Base-by-base conservation (phyloP, 2,797 vertebrate species). In the Crypturellus tataupa region DNA sequence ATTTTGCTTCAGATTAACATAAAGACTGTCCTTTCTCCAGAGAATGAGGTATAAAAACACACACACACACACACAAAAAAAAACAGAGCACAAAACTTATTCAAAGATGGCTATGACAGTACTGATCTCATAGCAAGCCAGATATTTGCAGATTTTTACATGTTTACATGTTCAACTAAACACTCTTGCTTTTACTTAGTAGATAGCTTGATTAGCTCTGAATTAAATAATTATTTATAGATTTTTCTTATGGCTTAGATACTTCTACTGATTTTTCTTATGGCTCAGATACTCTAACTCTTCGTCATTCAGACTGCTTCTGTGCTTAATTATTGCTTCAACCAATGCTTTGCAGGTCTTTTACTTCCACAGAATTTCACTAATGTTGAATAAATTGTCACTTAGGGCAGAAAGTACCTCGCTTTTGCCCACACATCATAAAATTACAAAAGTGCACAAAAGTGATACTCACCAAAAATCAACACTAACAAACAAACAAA, bases 221-320 rank as follows among this genome's bases (percentile, higher is more conserved):
- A 59, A 42, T 33, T 81, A 59, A 73, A 40, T 8, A 72, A 29
- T 7, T 64, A 12, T 39, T 92, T 91, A 60, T 77, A 63, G 31
- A 49, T 25, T 27, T 65, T 29, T 15, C 79, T 87, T 64, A 92
- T 78, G 3, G 4, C 27, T 78, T 39, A 77, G 39, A 87, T 68
- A 71, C 25, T 82, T n/a, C n/a, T n/a, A n/a, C n/a, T n/a, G 31
- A 49, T 25, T 27, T 65, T 29, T 15, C 79, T 87, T 64, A 92
- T 78, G 3, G 4, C 27, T 78, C 44, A 77, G 39, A 87, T 68
- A 71, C 25, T 82, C 21, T 46, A 23, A 24, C 27, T 51, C 33
- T 29, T 85, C 46, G 47, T 75, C 10, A 37, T 53, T 14, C 46
- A 62, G 23, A 12, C 55, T 72, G 53, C 40, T 47, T 79, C 62